Base-by-base conservation (phyloP, 1,140 invertebrate genomes). In the Hypsibius dujardini region DNA sequence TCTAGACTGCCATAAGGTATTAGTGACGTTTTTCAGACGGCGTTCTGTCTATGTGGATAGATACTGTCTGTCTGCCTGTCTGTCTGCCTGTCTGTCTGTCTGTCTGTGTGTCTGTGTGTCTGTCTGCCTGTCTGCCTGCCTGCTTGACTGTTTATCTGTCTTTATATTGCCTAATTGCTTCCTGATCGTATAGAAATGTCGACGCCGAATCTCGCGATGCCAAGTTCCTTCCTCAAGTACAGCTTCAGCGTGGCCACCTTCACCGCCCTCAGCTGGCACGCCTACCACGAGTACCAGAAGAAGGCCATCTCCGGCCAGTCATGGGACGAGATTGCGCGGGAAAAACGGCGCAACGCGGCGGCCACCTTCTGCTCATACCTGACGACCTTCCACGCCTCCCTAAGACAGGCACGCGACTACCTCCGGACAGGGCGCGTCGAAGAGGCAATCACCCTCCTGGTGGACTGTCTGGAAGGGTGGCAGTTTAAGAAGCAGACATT, bases 401-500 rank as follows among this genome's bases (percentile, higher is more conserved):
- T 67, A 3, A 12, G 62, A 12, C 3, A 12, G 3, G 62, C 62
- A 3, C 12, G 62, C 12, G 62, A 12, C 3, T 45, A 15, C 42
- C 42, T 67, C 12, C 62, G 42, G 12, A 45, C 62, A 3, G 62
- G 62, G 42, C 62, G 42, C 12, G 62, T 67, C 3, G 62, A 67
- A 12, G 62, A 67, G 62, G 62, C 62, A 12, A 12, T 67, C 12
- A 45, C 12, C 12, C 3, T 67, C 7, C 62, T 67, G 42, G 62
- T 67, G 42, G 50, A n/a, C 50, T 67, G 62, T 0, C 62, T 67
- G 42, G 12, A 67, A 3, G 12, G 42, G 42, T 67, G 62, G 62
- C 12, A 67, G 62, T 67, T 67, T 42, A 12, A 45, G 62, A 67
- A 67, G 62, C 62, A 67, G 62, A 67, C 62, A 42, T 45, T 67